Evolutionary conservation across 2,888 invertebrate species (phyloP).

Genomic region (Lutraria lutraria): DNA sequence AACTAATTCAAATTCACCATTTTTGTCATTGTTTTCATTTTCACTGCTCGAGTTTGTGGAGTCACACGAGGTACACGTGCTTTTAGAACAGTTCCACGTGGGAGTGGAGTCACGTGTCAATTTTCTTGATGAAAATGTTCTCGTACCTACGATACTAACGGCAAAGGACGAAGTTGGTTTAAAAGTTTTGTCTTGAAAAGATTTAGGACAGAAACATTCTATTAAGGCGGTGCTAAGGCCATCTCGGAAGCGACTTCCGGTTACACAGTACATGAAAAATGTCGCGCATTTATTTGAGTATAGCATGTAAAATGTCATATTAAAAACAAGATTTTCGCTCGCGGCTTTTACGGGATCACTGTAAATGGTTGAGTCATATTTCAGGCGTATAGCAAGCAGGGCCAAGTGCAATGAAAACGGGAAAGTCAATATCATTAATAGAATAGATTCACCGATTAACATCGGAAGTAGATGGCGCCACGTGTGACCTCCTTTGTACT

Average conservation of each 20-base stretch:
- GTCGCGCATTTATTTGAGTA: conserved; percentile 81
- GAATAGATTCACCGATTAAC: conserved; percentile 77
- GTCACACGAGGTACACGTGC: not conserved
- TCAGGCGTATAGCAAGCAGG: conserved; percentile 59
- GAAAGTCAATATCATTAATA: conserved; percentile 75
- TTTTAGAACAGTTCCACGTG: conserved; percentile 33
- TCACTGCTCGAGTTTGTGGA: not conserved
- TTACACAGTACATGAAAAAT: conserved; percentile 77
- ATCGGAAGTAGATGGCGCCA: conserved; percentile 75
- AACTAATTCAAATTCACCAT: conserved; percentile 28
- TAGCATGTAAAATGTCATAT: conserved; percentile 77
- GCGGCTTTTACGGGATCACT: conserved; percentile 64
- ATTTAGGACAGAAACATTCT: conserved; percentile 20
- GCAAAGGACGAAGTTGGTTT: conserved; percentile 18
- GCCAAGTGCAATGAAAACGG: conserved; percentile 77
- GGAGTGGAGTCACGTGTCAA: not conserved
- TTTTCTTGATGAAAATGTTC: not conserved
- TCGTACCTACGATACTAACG: not conserved
- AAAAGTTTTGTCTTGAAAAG: not conserved
- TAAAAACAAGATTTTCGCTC: conserved; percentile 72
- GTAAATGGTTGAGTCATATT: conserved; percentile 68
- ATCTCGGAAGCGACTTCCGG: conserved; percentile 75
- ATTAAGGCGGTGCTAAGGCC: conserved; percentile 57
- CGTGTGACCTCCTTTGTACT: conserved; percentile 53
- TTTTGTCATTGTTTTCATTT: not conserved